These are phyloP conservation scores for Cryptosula pallasiana DNA, from an alignment of 2,888 invertebrate genomes.

Conservation along the genomic window DNA sequence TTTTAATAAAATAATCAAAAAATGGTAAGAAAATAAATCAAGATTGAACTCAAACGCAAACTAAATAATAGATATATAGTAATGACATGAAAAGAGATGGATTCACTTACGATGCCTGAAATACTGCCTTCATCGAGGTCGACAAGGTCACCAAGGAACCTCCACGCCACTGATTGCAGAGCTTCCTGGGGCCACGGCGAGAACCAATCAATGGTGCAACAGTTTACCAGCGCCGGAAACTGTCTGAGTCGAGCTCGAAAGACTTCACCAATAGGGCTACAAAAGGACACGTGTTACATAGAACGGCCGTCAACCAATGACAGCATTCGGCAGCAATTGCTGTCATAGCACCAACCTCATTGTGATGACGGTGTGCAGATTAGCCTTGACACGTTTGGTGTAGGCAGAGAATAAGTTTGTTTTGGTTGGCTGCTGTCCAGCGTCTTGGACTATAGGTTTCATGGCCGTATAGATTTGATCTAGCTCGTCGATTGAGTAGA, in stretches of 20 bases:
- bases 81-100: too few species aligned
- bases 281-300: conserved; percentile 24
- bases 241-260: conserved; percentile 53
- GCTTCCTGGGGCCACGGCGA: conserved; percentile 77
- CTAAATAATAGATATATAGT: too few species aligned
- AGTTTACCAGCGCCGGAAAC: conserved; percentile 54
- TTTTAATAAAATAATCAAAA: too few species aligned
- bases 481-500: conserved; percentile 52
- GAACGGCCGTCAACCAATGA: background rate
- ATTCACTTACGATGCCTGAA: conserved; percentile 47
- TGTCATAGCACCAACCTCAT: conserved; percentile 51
- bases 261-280: conserved; percentile 58
- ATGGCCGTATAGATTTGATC: conserved; percentile 66
- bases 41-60: too few species aligned
- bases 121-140: conserved; percentile 62
- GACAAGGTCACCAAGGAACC: conserved; percentile 59
- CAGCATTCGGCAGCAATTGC: background rate
- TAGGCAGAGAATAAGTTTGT: conserved; percentile 57
- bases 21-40: too few species aligned
- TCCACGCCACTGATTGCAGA: conserved; percentile 55
- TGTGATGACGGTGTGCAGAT: conserved; percentile 53
- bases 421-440: conserved; percentile 71
- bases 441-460: conserved; percentile 70
- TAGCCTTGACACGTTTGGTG: conserved; percentile 51
- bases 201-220: conserved; percentile 55